Percentiles rank a stretch among this genome's conserved stretches.
Evolutionary conservation across 2,888 invertebrate species (phyloP).

Genomic region (Cryptus viduatorius): DNA sequence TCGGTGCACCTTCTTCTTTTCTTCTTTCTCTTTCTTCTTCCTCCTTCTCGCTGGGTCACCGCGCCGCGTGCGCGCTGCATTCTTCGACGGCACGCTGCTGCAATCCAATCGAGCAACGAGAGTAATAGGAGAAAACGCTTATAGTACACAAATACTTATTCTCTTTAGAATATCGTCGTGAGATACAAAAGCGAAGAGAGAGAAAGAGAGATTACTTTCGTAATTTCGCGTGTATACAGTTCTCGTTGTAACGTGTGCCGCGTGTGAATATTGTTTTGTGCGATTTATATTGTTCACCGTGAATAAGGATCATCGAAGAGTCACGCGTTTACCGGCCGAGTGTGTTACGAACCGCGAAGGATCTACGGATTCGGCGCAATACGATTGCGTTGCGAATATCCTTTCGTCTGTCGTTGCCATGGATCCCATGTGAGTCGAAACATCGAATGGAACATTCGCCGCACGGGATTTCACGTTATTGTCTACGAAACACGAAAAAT

Average conservation of each 20-base stretch:
- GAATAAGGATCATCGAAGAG: not conserved
- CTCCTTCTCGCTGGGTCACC: slow-evolving; percentile 38
- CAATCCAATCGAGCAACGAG: slow-evolving; percentile 6
- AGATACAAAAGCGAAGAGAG: not conserved
- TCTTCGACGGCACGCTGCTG: slow-evolving; percentile 46
- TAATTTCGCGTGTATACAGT: too few relatives aligned
- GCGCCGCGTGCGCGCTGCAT: slow-evolving; percentile 29
- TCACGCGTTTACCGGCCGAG: slow-evolving; percentile 41
- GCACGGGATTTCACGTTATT: not conserved
- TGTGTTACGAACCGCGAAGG: not conserved
- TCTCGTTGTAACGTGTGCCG: not conserved
- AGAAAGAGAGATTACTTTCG: not conserved
- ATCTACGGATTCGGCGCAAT: not conserved
- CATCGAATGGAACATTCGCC: slow-evolving; percentile 19
- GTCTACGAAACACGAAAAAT: not conserved
- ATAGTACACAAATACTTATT: not conserved
- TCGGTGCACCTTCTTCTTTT: slow-evolving; percentile 20
- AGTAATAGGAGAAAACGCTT: slow-evolving; percentile 6
- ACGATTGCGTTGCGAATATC: not conserved
- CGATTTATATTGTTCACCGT: not conserved
- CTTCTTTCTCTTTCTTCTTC: not conserved
- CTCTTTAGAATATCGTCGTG: not conserved
- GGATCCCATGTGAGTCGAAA: slow-evolving; percentile 23
- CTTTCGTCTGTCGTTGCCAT: not conserved
- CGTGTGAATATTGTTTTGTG: slow-evolving; percentile 3